Conservation (phyloP, 2,888 invertebrate genomes). For the Empis stercorea region DNA sequence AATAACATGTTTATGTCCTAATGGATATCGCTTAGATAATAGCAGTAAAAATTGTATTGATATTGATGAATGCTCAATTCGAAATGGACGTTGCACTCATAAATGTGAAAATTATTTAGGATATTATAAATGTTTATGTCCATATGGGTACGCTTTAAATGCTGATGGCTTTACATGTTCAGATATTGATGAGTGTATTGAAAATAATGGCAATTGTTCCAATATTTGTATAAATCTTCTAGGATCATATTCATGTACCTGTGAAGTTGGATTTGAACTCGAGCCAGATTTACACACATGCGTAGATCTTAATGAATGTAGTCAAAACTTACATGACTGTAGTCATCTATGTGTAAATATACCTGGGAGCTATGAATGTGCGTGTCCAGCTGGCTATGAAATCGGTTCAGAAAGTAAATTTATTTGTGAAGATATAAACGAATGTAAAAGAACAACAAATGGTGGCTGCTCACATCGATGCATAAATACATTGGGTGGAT, state of each 20-base stretch:
- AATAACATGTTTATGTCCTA: conserved; percentile 44
- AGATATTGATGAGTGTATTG: conserved; percentile 46
- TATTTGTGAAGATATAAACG: conserved; percentile 23
- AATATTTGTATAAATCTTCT: conserved; percentile 44
- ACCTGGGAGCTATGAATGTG: conserved; percentile 43
- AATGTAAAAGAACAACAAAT: conserved; percentile 21
- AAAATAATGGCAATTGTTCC: conserved; percentile 41
- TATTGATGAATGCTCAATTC: conserved; percentile 39
- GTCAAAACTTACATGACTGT: conserved; percentile 32
- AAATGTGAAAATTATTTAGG: conserved; percentile 40
- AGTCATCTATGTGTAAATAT: conserved; percentile 42
- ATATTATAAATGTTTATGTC: conserved; percentile 40
- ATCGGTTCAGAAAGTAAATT: conserved; percentile 24
- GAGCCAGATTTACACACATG: conserved; percentile 30
- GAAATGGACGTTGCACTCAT: conserved; percentile 49
- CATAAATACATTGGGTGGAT: conserved; percentile 21
- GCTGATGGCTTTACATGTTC: conserved; percentile 26
- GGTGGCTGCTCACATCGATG: conserved; percentile 24
- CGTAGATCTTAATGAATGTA: conserved; percentile 39
- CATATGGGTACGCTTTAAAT: conserved; percentile 32
- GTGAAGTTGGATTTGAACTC: conserved; percentile 36
- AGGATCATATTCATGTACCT: conserved; percentile 43
- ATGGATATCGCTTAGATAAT: conserved; percentile 39
- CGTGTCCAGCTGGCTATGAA: conserved; percentile 40
- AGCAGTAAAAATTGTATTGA: conserved; percentile 36